These are phyloP conservation scores for Masnerella sp. DNA, from an alignment of 2,888 invertebrate species.

Conservation along the genomic window DNA sequence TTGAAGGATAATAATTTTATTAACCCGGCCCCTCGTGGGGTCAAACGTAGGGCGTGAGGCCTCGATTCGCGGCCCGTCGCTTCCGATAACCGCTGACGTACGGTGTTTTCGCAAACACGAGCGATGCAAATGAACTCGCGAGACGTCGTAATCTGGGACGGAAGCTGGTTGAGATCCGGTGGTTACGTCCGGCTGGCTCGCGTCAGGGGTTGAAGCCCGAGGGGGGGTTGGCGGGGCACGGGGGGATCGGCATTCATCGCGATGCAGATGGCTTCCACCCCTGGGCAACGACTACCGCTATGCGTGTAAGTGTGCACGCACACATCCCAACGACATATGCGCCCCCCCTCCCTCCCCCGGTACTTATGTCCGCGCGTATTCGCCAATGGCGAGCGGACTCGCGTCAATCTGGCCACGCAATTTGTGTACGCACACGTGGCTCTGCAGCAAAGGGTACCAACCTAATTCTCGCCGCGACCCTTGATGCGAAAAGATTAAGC, in stretches of 20 bases:
- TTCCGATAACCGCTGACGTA: conserved; percentile 27
- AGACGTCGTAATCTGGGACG: conserved; percentile 55
- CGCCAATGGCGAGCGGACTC: conserved; percentile 54
- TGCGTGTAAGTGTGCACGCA: conserved; percentile 45
- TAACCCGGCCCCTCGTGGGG: conserved; percentile 1
- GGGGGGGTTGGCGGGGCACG: conserved; percentile 68
- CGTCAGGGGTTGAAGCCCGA: conserved; percentile 72
- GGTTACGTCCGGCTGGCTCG: conserved; percentile 71
- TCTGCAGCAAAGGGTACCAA: conserved; percentile 47
- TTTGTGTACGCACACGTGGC: conserved; percentile 57
- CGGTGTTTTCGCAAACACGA: conserved; percentile 37
- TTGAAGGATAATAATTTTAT: conserved; percentile 20
- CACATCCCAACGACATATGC: conserved; percentile 1
- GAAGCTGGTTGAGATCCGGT: conserved; percentile 72
- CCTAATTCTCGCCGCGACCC: conserved; percentile 44
- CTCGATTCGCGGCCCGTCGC: conserved; percentile 15
- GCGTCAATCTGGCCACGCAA: conserved; percentile 56
- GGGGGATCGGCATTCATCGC: conserved; percentile 74
- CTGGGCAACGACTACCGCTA: conserved; percentile 66
- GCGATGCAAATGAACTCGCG: conserved; percentile 44
- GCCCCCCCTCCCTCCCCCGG: no score
- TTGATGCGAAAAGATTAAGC: conserved; percentile 59
- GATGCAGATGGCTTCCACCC: conserved; percentile 77
- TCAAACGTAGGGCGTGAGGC: neutral
- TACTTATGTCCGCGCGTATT: no score